Evolutionary conservation across 2,888 invertebrate species (phyloP).

Genomic region (Baronia brevicornis): DNA sequence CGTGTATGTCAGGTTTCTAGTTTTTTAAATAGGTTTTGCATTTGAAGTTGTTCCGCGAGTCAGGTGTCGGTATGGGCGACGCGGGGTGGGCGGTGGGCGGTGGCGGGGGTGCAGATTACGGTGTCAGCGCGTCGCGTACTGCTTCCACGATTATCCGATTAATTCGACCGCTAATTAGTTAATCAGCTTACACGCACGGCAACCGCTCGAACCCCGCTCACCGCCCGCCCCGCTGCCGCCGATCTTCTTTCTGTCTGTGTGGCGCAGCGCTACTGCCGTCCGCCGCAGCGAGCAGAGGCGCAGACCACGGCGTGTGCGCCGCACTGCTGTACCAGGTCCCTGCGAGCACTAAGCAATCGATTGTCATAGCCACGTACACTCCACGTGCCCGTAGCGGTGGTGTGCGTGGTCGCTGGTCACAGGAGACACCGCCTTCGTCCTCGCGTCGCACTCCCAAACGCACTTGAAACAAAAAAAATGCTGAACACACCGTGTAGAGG

Average conservation of each 20-base stretch:
- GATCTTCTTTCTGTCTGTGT: constrained; percentile 10
- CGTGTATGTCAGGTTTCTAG: too few relatives aligned
- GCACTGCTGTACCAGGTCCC: too few relatives aligned
- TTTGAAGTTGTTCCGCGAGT: constrained; percentile 2
- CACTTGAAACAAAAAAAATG: too few relatives aligned
- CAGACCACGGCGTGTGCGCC: too few relatives aligned
- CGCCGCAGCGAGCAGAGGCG: constrained; percentile 7
- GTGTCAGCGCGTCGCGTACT: constrained; percentile 13
- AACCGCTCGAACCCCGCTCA: constrained; percentile 3
- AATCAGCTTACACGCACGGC: constrained; percentile 23
- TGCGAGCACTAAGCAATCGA: too few relatives aligned
- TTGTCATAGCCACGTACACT: too few relatives aligned
- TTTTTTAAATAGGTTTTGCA: not conserved
- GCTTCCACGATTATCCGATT: constrained; percentile 33
- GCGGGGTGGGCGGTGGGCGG: not conserved
- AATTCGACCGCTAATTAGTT: constrained; percentile 29
- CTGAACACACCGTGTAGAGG: too few relatives aligned
- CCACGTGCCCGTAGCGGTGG: too few relatives aligned
- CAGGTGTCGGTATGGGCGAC: not conserved
- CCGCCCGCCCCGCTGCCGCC: not conserved
- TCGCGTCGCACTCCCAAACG: too few relatives aligned
- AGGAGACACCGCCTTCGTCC: too few relatives aligned
- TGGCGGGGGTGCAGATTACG: not conserved
- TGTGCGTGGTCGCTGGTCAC: too few relatives aligned
- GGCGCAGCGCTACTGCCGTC: constrained; percentile 3